A percentile compares a stretch with the other conserved stretches of the same genome.
These are phyloP conservation scores for Meghimatium bilineatum DNA, from an alignment of 2,888 invertebrate species.

Conservation along the genomic window DNA sequence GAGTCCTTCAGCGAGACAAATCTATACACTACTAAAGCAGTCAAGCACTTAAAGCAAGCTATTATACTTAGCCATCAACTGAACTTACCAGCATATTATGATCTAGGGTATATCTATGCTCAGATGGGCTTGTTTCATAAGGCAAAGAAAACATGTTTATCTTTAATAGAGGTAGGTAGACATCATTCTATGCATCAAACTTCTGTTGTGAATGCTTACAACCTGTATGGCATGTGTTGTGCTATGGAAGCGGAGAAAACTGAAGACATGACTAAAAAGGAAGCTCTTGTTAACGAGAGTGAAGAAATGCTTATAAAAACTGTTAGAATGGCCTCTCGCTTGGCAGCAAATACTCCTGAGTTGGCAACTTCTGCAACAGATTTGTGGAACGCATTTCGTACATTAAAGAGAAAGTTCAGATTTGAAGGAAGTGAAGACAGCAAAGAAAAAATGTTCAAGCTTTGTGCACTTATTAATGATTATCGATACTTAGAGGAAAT, in stretches of 20 bases:
- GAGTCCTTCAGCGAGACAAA: not conserved
- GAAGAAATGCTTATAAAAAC: slow-evolving; percentile 2
- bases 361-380: not conserved
- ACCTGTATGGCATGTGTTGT: slow-evolving; percentile 8
- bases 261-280: not conserved
- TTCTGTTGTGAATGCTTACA: not conserved
- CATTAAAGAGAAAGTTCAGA: not conserved
- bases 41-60: not conserved
- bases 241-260: slow-evolving; percentile 14
- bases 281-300: not conserved
- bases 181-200: no score
- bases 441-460: not conserved
- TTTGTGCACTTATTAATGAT: slow-evolving; percentile 6
- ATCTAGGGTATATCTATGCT: not conserved
- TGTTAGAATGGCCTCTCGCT: not conserved
- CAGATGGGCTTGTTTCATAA: not conserved
- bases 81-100: slow-evolving; percentile 3
- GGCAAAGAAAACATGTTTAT: not conserved
- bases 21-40: not conserved
- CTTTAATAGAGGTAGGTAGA: not conserved
- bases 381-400: slow-evolving; percentile 6
- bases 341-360: slow-evolving; percentile 18
- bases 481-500: not conserved
- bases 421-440: slow-evolving; percentile 12
- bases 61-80: not conserved